Evolutionary conservation across 1,140 invertebrate species (phyloP).

Genomic region (Lepidurus couesii): DNA sequence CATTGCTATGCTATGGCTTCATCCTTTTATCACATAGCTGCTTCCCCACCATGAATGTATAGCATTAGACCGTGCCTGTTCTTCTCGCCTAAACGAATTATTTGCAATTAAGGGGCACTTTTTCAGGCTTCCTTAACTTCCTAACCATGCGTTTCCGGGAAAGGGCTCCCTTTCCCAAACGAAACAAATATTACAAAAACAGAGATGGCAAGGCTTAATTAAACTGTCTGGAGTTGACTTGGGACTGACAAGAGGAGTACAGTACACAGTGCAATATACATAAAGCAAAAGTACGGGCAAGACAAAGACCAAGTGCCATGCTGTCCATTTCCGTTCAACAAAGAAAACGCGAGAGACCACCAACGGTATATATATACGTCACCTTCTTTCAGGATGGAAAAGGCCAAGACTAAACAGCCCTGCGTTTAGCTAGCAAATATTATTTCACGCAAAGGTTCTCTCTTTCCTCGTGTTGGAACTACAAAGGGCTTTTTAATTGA

Average conservation of each 20-base stretch:
- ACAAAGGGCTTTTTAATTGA: conserved; percentile 20
- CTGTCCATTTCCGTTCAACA: conserved; percentile 21
- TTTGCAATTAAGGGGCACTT: neutral
- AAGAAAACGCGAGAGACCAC: neutral
- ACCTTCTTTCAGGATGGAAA: neutral
- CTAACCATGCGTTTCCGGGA: neutral
- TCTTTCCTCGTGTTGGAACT: neutral
- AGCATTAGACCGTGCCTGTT: neutral
- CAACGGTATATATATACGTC: conserved; percentile 14
- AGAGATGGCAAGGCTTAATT: neutral
- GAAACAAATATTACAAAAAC: neutral
- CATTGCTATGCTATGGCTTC: neutral
- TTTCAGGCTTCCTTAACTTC: neutral
- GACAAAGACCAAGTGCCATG: conserved; percentile 18
- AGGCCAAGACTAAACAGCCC: conserved; percentile 10
- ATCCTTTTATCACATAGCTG: neutral
- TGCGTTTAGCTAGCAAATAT: conserved; percentile 7
- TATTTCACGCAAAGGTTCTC: conserved; percentile 5
- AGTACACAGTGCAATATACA: neutral
- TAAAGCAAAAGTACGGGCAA: neutral
- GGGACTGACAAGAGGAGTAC: neutral
- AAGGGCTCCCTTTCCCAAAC: neutral
- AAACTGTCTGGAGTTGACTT: neutral
- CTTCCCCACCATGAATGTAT: neutral
- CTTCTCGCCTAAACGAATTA: conserved; percentile 11